Evolutionary conservation across 2,888 invertebrate genomes (phyloP).

Genomic region (Eristalinus sepulchralis): DNA sequence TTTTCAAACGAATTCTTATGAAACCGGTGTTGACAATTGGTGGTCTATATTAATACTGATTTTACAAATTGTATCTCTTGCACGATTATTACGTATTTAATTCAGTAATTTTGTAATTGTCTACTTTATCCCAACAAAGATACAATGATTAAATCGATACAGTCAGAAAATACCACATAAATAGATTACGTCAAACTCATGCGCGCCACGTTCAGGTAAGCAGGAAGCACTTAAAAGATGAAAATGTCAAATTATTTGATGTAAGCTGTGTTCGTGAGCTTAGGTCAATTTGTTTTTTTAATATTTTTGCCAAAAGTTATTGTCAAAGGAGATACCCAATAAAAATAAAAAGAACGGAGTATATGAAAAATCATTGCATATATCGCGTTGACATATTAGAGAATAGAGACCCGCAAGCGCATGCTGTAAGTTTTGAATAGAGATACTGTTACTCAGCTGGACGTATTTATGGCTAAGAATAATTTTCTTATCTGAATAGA

Average conservation of each 20-base stretch:
- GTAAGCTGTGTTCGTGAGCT: too few relatives aligned
- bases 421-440: too few relatives aligned
- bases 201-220: constrained; percentile 37
- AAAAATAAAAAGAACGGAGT: too few relatives aligned
- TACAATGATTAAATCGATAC: constrained; percentile 47
- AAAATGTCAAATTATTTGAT: background rate
- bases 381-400: too few relatives aligned
- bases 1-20: constrained; percentile 9
- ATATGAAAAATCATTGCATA: too few relatives aligned
- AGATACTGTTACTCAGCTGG: too few relatives aligned
- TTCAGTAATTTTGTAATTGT: constrained; percentile 12
- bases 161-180: constrained; percentile 41
- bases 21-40: constrained; percentile 28
- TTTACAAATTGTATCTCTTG: constrained; percentile 8
- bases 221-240: background rate
- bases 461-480: too few relatives aligned
- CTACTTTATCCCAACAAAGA: constrained; percentile 26
- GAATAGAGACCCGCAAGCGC: too few relatives aligned
- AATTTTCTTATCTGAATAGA: too few relatives aligned
- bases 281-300: too few relatives aligned
- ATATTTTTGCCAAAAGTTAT: too few relatives aligned
- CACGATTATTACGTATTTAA: constrained; percentile 5
- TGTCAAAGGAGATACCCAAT: too few relatives aligned
- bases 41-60: constrained; percentile 37
- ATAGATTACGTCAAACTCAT: constrained; percentile 60